Evolutionary conservation across 2,113 vertebrate species (phyloP).

Genomic region (Crotalus helleri): DNA sequence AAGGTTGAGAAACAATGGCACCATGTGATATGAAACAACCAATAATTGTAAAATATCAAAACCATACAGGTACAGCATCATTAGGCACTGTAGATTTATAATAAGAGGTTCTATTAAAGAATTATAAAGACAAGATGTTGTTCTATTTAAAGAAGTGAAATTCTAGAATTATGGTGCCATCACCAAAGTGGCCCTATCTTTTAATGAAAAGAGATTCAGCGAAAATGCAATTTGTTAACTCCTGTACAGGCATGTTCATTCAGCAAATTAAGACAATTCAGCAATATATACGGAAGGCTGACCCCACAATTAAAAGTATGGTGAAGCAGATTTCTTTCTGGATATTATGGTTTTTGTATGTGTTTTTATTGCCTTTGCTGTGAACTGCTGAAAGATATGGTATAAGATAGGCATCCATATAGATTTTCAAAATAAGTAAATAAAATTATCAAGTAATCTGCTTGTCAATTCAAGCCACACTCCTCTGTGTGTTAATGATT

Average conservation of each 20-base stretch:
- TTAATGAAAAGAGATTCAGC: background rate
- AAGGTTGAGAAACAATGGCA: background rate
- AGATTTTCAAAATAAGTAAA: background rate
- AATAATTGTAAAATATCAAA: background rate
- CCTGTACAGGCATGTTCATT: background rate
- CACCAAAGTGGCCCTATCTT: background rate
- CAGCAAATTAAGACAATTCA: background rate
- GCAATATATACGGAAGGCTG: background rate
- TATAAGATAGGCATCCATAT: background rate
- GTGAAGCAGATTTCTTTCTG: background rate
- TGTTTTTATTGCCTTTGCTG: background rate
- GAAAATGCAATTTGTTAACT: background rate
- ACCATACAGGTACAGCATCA: background rate
- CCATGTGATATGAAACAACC: background rate
- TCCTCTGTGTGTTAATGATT: too few species aligned
- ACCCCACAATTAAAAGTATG: background rate
- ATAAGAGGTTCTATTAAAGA: background rate
- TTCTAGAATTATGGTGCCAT: background rate
- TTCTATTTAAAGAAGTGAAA: background rate
- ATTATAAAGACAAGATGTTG: background rate
- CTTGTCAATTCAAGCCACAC: background rate
- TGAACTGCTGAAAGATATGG: background rate
- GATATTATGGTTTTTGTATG: background rate
- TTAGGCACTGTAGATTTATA: background rate
- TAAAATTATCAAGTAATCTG: background rate